Conservation (phyloP, 2,797 vertebrate genomes). For the Sylvia borin region DNA sequence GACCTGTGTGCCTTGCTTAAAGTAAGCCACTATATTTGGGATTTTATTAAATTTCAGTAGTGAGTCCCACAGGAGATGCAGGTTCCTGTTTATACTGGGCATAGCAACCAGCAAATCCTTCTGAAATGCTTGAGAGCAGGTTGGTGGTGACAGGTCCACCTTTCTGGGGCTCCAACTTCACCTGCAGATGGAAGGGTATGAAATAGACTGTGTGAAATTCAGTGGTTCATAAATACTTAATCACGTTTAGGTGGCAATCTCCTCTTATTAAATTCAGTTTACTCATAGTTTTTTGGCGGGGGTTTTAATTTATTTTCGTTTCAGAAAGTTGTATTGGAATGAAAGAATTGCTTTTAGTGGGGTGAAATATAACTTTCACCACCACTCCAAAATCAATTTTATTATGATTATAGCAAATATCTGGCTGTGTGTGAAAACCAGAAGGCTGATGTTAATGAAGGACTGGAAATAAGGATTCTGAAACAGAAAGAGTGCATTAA, state of each 20-base stretch:
- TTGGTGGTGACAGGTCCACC: background rate
- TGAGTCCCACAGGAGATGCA: background rate
- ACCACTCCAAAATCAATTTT: background rate
- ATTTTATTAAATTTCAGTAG: background rate
- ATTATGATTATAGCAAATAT: background rate
- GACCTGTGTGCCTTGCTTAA: fast-evolving
- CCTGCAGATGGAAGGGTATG: background rate
- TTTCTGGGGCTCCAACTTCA: background rate
- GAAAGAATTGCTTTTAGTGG: background rate
- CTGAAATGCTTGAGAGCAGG: background rate
- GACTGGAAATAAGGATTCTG: conserved; percentile 46
- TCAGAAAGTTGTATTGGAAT: background rate
- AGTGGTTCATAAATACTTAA: background rate
- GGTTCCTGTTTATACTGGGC: background rate
- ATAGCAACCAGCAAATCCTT: background rate
- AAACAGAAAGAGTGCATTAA: conserved; percentile 37
- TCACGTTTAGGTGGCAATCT: fast-evolving
- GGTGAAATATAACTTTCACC: background rate
- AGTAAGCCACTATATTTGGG: background rate
- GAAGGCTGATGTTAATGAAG: conserved; percentile 8
- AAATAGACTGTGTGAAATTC: background rate
- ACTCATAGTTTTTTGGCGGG: background rate
- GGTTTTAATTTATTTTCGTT: background rate
- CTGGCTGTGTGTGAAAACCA: conserved; percentile 15
- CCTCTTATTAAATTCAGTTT: background rate